phyloP scores from a whole-genome alignment of 2,888 invertebrate species.

The Heliconius hortense region DNA sequence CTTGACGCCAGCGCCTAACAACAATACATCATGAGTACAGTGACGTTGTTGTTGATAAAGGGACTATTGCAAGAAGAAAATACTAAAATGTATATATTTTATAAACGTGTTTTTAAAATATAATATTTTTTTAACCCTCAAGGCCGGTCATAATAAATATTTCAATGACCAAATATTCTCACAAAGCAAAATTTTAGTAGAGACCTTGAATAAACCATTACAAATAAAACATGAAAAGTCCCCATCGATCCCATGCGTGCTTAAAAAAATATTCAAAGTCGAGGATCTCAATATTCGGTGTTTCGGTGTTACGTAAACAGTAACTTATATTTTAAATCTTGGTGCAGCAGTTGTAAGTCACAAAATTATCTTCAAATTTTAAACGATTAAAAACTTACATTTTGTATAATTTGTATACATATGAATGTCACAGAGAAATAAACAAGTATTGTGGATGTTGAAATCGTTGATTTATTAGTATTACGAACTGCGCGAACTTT shows the following conservation, averaged over 20 bases:
- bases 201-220: not conserved
- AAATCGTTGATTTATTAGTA: too few species aligned
- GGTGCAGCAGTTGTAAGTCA: not conserved
- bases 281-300: not conserved
- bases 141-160: not conserved
- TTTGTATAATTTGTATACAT: too few species aligned
- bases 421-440: too few species aligned
- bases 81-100: not conserved
- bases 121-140: not conserved
- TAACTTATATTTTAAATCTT: not conserved
- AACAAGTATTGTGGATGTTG: too few species aligned
- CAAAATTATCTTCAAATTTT: not conserved
- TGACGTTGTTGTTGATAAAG: not conserved
- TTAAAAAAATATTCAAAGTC: not conserved
- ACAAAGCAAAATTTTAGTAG: not conserved
- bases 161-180: not conserved
- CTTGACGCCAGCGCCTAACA: constrained; percentile 93
- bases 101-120: not conserved
- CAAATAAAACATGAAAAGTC: not conserved
- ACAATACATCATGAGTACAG: constrained; percentile 49
- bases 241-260: not conserved
- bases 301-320: not conserved
- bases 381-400: too few species aligned
- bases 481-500: too few species aligned
- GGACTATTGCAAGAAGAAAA: not conserved